phyloP scores from a whole-genome alignment of 2,113 vertebrate species.

The Pelecanoides urinatrix region DNA sequence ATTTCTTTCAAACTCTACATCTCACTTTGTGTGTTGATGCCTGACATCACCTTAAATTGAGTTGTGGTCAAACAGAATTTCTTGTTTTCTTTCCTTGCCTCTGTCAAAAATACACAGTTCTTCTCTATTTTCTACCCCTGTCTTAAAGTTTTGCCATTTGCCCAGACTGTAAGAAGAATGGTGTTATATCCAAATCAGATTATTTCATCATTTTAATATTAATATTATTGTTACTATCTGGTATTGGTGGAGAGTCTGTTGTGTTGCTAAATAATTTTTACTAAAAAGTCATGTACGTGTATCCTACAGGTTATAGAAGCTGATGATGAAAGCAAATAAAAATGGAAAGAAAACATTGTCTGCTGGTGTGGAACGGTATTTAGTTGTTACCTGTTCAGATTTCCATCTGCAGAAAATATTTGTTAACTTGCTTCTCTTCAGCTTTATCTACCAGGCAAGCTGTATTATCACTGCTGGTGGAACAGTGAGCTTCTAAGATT shows the following conservation, averaged over 20 bases:
- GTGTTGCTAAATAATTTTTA: neutral
- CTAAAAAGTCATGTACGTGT: neutral
- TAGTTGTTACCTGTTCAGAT: neutral
- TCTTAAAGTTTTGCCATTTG: neutral
- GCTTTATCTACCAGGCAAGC: neutral
- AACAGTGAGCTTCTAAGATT: neutral
- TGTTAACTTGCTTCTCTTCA: neutral
- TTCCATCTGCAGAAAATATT: neutral
- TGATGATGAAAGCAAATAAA: neutral
- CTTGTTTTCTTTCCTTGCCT: neutral
- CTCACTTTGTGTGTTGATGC: neutral
- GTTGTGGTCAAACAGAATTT: neutral
- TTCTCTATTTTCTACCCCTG: neutral
- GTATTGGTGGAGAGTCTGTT: neutral
- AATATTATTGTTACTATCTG: neutral
- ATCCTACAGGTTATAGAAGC: neutral
- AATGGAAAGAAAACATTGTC: neutral
- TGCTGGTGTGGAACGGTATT: neutral
- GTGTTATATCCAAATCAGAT: neutral
- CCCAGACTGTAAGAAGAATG: neutral
- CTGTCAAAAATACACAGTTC: neutral
- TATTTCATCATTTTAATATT: neutral
- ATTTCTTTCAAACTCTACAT: neutral
- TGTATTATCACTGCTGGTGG: neutral
- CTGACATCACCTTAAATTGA: neutral